phyloP scores from a whole-genome alignment of 2,888 invertebrate species.

The Xestoiulus laeticollis region DNA sequence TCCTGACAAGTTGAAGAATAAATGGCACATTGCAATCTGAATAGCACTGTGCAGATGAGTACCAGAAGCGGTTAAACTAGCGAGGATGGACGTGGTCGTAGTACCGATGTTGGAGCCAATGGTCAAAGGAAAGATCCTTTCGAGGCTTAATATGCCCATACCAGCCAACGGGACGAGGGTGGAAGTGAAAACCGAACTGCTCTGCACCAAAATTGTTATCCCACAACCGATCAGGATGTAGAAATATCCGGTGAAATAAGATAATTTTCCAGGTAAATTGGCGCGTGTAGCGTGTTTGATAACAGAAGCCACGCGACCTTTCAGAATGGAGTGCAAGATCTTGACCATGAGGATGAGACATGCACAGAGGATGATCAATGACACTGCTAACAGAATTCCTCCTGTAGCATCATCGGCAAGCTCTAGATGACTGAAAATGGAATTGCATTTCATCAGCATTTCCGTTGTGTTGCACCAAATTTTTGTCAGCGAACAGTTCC shows the following conservation, averaged over 20 bases:
- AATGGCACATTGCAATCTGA: conserved; percentile 55
- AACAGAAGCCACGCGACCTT: conserved; percentile 51
- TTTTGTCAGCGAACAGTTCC: conserved; percentile 14
- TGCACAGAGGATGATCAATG: conserved; percentile 53
- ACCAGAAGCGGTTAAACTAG: conserved; percentile 60
- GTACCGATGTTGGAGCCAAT: conserved; percentile 67
- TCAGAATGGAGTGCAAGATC: conserved; percentile 62
- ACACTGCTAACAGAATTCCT: conserved; percentile 53
- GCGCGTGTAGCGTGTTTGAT: neutral
- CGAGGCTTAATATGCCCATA: conserved; percentile 63
- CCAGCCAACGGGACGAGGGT: conserved; percentile 67
- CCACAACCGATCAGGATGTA: conserved; percentile 65
- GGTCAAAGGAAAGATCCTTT: conserved; percentile 66
- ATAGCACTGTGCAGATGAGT: conserved; percentile 57
- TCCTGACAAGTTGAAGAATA: conserved; percentile 56
- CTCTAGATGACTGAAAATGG: conserved; percentile 60
- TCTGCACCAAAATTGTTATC: conserved; percentile 66
- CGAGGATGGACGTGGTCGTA: conserved; percentile 66
- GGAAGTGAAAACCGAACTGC: conserved; percentile 66
- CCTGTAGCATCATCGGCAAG: conserved; percentile 60
- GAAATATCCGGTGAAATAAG: conserved; percentile 62
- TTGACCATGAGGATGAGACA: conserved; percentile 59
- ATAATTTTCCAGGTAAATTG: conserved; percentile 45
- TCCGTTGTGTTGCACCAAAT: neutral
- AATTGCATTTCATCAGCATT: conserved; percentile 47